Base-by-base conservation (phyloP, 2,113 vertebrate species). In the Clarias batrachus region DNA sequence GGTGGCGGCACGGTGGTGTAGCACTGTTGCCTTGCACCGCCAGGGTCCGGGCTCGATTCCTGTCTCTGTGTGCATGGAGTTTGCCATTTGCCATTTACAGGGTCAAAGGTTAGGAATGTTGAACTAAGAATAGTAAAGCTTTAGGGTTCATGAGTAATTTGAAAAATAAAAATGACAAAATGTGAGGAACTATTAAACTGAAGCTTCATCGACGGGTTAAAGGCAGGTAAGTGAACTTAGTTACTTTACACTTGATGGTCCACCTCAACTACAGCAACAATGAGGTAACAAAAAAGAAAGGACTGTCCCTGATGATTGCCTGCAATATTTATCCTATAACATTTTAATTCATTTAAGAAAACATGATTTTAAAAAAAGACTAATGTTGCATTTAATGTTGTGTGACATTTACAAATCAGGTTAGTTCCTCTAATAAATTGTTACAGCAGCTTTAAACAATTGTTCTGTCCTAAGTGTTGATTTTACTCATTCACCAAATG, bases 281-380 rank as follows among this genome's bases (percentile, higher is more conserved):
- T 60, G 23, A 68, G 25, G 66, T 87, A 88, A 89, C 83, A 33
- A 52, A 68, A 80, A 86, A 79, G 9, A 54, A 83, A 86, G 27
- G 81, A 73, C 30, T 71, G 74, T 41, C 54, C 73, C 57, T 63
- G 74, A 80, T 76, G 52, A 33, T 56, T 70, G 73, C 66, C 73
- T 74, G 21, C 52, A 63, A 73, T 30, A 23, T 59, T 12, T 63
- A 10, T 62, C 10, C 27, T 70, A 37, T 2, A 33, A 33, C 63
- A 65, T 65, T 71, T 71, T 71, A 19, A 71, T 71, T 71, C 1
- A 37, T 17, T 7, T 33, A 68, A 68, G 27, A 68, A 68, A 68
- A 13, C n/a, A 27, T 33, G 33, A 33, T 59, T 59, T 59, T 21
- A 7, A 21, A 21, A 33, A 33, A 3, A 65, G 62, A 4, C 3